A percentile compares a stretch with the other conserved stretches of the same genome.
phyloP scores from a whole-genome alignment of 2,888 invertebrate genomes.

The Dinocampus coccinellae region DNA sequence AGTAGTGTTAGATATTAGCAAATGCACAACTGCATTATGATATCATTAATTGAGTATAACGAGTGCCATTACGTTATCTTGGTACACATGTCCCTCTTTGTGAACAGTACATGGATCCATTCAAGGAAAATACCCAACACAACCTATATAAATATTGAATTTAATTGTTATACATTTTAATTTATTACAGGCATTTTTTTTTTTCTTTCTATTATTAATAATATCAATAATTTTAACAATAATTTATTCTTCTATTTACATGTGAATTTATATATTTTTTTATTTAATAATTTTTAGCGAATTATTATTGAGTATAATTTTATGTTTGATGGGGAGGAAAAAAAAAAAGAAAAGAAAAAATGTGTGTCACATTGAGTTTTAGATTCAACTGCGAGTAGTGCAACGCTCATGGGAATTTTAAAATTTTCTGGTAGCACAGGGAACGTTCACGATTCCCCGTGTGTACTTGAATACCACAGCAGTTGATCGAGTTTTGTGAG shows the following conservation, averaged over 20 bases:
- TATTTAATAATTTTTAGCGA: too few species aligned
- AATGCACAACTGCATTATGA: background rate
- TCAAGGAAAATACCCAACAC: background rate
- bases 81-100: background rate
- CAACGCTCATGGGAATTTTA: too few species aligned
- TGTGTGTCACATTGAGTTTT: too few species aligned
- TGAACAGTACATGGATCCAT: background rate
- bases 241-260: too few species aligned
- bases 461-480: slow-evolving; percentile 39
- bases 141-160: background rate
- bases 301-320: too few species aligned
- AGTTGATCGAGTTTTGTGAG: slow-evolving; percentile 46
- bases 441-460: slow-evolving; percentile 34
- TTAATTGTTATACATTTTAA: background rate
- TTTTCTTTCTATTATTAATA: background rate
- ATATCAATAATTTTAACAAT: background rate
- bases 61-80: background rate
- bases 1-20: background rate
- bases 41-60: background rate
- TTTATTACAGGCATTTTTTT: too few species aligned
- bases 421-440: background rate
- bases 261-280: too few species aligned
- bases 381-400: too few species aligned
- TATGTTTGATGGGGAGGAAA: too few species aligned
- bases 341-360: too few species aligned